Evolutionary conservation across 2,888 invertebrate genomes (phyloP).

Genomic region (Sialis lutaria): DNA sequence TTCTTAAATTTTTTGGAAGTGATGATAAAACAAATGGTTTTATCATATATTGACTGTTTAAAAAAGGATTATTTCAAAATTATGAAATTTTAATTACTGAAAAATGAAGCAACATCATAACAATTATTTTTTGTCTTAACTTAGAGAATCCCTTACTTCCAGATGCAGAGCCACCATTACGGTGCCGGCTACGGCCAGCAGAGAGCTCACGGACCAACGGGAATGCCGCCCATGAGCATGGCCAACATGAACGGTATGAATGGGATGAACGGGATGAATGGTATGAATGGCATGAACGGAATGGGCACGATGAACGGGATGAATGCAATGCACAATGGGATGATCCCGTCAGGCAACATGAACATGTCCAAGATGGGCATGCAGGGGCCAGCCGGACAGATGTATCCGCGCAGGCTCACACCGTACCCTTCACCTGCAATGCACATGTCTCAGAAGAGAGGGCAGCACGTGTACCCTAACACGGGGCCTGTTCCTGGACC

Average conservation of each 20-base stretch:
- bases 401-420: slow-evolving; percentile 61
- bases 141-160: too few species aligned
- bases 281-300: slow-evolving; percentile 48
- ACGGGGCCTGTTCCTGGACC: slow-evolving; percentile 24
- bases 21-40: too few species aligned
- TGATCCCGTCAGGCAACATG: slow-evolving; percentile 57
- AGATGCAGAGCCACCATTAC: slow-evolving; percentile 43
- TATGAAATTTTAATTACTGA: too few species aligned
- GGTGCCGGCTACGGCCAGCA: slow-evolving; percentile 39
- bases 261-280: slow-evolving; percentile 36
- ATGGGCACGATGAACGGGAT: slow-evolving; percentile 54
- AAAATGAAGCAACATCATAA: too few species aligned
- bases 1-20: too few species aligned
- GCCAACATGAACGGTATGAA: slow-evolving; percentile 41
- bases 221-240: slow-evolving; percentile 36
- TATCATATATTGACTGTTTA: too few species aligned
- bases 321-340: slow-evolving; percentile 48
- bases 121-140: too few species aligned
- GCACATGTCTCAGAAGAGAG: slow-evolving; percentile 68
- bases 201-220: slow-evolving; percentile 38
- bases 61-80: too few species aligned
- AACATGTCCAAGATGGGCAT: slow-evolving; percentile 49
- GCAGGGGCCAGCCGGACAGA: slow-evolving; percentile 33
- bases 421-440: slow-evolving; percentile 76
- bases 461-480: slow-evolving; percentile 36